These are phyloP conservation scores for Calonectris borealis DNA, from an alignment of 2,113 vertebrate species.

Conservation along the genomic window DNA sequence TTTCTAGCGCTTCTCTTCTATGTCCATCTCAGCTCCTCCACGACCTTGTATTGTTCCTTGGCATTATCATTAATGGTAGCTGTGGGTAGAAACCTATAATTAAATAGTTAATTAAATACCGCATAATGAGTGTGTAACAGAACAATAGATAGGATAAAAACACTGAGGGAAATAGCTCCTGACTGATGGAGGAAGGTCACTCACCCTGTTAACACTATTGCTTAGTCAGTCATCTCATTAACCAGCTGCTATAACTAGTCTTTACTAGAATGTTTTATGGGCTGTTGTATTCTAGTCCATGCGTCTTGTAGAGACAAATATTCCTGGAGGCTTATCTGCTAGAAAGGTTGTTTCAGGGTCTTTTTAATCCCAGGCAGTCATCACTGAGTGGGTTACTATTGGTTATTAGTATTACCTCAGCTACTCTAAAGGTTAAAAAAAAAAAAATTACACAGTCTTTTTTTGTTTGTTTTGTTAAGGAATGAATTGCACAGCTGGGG, in stretches of 20 bases:
- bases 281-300: not conserved
- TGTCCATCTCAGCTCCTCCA: not conserved
- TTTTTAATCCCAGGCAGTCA: not conserved
- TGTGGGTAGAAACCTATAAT: not conserved
- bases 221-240: not conserved
- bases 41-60: not conserved
- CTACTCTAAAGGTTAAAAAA: not conserved
- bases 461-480: not conserved
- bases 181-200: not conserved
- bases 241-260: not conserved
- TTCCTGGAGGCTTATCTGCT: not conserved
- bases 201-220: not conserved
- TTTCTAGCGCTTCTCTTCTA: not conserved
- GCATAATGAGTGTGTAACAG: not conserved
- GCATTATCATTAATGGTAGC: not conserved
- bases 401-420: not conserved
- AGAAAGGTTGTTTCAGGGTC: not conserved
- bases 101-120: not conserved
- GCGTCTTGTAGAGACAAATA: not conserved
- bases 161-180: not conserved
- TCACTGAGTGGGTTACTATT: not conserved
- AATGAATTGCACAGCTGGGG: not conserved
- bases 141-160: not conserved
- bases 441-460: not conserved
- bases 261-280: not conserved